Conservation (phyloP, 2,797 vertebrate species). For the Allenopithecus nigroviridis region DNA sequence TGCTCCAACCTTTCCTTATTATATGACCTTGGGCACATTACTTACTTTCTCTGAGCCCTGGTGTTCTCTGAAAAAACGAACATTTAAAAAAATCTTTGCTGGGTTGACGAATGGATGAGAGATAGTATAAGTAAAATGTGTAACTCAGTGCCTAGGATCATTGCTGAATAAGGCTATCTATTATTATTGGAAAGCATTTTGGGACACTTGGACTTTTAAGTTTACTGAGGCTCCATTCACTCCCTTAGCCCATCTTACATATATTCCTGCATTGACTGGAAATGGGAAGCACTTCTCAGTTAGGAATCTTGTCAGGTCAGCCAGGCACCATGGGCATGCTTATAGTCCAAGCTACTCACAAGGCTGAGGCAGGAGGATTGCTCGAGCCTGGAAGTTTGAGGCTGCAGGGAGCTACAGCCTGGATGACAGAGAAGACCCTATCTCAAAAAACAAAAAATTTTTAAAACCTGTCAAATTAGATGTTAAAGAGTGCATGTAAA, state of each 20-base stretch:
- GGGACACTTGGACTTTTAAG: background rate
- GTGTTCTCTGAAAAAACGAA: background rate
- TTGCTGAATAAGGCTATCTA: background rate
- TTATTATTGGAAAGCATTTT: background rate
- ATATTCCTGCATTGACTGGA: background rate
- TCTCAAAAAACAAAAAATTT: background rate
- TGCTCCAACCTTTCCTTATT: background rate
- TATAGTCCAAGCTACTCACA: too few species aligned
- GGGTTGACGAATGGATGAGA: background rate
- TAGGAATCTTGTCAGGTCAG: background rate
- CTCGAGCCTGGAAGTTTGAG: background rate
- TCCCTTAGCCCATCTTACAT: background rate
- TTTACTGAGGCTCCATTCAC: background rate
- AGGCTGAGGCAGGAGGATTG: background rate
- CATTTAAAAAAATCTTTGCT: background rate
- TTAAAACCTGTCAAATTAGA: background rate
- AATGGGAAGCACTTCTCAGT: background rate
- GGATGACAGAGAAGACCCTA: background rate
- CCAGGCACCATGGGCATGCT: too few species aligned
- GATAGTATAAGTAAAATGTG: background rate
- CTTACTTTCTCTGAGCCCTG: background rate
- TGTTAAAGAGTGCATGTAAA: background rate
- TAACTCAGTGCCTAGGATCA: background rate
- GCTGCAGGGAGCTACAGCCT: background rate
- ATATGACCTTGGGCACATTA: background rate